Evolutionary conservation across 2,888 invertebrate species (phyloP).

Genomic region (Leptinotarsa juncta): DNA sequence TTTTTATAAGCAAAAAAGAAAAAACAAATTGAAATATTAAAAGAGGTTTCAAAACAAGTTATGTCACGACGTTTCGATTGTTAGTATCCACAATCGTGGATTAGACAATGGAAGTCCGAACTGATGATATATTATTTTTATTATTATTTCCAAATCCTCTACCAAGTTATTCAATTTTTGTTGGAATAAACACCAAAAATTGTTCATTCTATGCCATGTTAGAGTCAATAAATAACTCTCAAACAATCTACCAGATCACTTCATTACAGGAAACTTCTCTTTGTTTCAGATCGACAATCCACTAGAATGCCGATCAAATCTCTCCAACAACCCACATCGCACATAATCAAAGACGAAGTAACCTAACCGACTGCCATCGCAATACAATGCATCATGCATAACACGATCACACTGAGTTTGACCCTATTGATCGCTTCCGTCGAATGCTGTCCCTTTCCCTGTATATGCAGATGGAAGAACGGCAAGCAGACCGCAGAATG

Average conservation of each 20-base stretch:
- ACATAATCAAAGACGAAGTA: conserved; percentile 8
- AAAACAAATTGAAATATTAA: no score
- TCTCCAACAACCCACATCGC: not conserved
- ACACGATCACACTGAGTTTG: conserved; percentile 31
- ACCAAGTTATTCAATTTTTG: no score
- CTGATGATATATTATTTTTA: no score
- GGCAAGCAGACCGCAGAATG: conserved; percentile 94
- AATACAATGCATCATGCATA: conserved; percentile 36
- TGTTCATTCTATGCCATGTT: no score
- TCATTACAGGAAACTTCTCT: not conserved
- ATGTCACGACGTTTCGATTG: no score
- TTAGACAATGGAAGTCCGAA: no score
- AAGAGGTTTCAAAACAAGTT: no score
- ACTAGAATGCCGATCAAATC: not conserved
- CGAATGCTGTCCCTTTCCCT: conserved; percentile 64
- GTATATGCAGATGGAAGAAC: conserved; percentile 92
- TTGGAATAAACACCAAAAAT: no score
- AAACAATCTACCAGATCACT: not conserved
- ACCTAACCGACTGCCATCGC: not conserved
- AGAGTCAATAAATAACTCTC: no score
- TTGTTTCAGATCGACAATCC: conserved; percentile 21
- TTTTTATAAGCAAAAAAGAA: no score
- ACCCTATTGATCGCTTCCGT: conserved; percentile 24
- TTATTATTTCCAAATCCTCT: no score
- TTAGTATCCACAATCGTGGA: no score